A percentile compares a stretch with the other conserved stretches of the same genome.
Evolutionary conservation across 2,888 invertebrate genomes (phyloP).

Genomic region (Anticlea derivata): DNA sequence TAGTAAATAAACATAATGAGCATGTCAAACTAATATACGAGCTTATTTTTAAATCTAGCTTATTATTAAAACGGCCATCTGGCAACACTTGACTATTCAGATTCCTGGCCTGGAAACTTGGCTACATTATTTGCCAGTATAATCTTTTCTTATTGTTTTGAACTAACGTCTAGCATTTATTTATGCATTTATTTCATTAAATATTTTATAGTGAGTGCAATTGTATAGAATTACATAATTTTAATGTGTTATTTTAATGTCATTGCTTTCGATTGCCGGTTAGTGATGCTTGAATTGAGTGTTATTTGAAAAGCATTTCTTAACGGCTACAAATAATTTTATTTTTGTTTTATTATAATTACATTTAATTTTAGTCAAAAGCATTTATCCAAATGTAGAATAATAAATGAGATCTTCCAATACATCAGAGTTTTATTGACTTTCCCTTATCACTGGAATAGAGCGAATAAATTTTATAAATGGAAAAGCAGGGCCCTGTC

Average conservation of each 20-base stretch:
- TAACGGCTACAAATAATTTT: slow-evolving; percentile 11
- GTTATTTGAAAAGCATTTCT: no score
- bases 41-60: no score
- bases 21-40: no score
- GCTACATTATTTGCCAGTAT: slow-evolving; percentile 9
- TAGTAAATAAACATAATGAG: no score
- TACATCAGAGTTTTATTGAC: slow-evolving; percentile 27
- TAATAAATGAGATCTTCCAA: slow-evolving; percentile 46
- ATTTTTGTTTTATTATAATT: slow-evolving; percentile 24
- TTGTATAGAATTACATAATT: slow-evolving; percentile 23
- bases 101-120: no score
- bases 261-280: slow-evolving; percentile 4
- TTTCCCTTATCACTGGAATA: no score
- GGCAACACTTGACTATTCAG: no score
- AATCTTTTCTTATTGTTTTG: slow-evolving; percentile 18
- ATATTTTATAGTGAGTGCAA: slow-evolving; percentile 13
- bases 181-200: slow-evolving; percentile 43
- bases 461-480: no score
- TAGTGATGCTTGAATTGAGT: no score
- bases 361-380: slow-evolving; percentile 42
- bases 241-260: slow-evolving; percentile 21
- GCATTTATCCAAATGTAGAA: slow-evolving; percentile 45
- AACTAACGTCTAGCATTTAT: slow-evolving; percentile 42
- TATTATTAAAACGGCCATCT: no score
- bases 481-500: no score